Base-by-base conservation (phyloP, 2,797 vertebrate species). In the Tolypeutes matacus region DNA sequence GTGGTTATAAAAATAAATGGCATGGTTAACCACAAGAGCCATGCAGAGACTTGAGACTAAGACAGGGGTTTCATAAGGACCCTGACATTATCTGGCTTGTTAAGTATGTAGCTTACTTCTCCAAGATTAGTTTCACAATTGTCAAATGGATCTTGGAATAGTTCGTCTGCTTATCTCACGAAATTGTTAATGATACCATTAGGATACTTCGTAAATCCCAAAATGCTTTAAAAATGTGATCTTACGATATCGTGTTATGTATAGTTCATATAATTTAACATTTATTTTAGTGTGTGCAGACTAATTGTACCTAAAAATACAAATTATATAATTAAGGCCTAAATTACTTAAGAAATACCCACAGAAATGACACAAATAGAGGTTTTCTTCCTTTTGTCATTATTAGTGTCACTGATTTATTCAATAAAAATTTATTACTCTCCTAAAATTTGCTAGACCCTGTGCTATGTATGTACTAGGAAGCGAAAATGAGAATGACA, bases 71-170 rank as follows among this genome's bases (percentile, higher is more conserved):
- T 88, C 56, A 0, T 42, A 84, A 87, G 65, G 34, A 88, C 25
- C 49, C 18, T 75, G 64, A 34, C 20, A 46, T 53, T 72, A 58
- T 34, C 51, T 91, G 36, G 92, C 39, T 92, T n/a, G 42, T 51
- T 67, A 73, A 60, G 25, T 42, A 69, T 4, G 42, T 72, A 60
- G 87, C 83, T 72, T 27, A 62, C 58, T 8, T 90, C 58, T 93
- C 42, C 42, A 76, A 31, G 46, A 60, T 86, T 49, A 75, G 58
- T 83, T 88, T 46, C 12, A 11, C 80, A 23, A 0, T 67, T 62
- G 14, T 56, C 62, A 70, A 42, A 56, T 75, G 27, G 12, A 42
- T 94, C 69, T 91, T 86, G 77, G 84, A 83, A 56, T 75, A 89
- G 46, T 67, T 72, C 14, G 21, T 36, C 67, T 78, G 46, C 36